Conservation (phyloP, 2,797 vertebrate genomes). For the Gouania willdenowi region DNA sequence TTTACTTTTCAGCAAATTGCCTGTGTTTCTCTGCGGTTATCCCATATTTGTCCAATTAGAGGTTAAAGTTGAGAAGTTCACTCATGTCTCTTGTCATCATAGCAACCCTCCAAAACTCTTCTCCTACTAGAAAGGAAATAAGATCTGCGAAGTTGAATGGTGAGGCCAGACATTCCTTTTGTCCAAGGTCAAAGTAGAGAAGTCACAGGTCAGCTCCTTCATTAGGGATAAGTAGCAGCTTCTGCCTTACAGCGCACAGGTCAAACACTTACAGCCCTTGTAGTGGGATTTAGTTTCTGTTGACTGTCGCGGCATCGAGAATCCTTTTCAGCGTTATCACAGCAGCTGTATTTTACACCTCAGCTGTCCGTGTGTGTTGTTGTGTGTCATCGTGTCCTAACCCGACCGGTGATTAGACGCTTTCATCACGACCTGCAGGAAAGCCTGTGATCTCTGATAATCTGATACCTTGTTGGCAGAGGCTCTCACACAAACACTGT, state of each 20-base stretch:
- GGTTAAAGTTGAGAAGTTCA: neutral
- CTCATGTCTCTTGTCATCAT: neutral
- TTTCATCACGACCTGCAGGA: slow-evolving; percentile 2
- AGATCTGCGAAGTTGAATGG: slow-evolving; percentile 2
- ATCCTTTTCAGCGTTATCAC: slow-evolving; percentile 6
- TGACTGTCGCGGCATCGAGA: slow-evolving; percentile 6
- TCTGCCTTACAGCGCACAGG: slow-evolving; percentile 13
- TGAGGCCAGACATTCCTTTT: slow-evolving; percentile 25
- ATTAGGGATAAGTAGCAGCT: slow-evolving; percentile 19
- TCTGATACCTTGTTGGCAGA: slow-evolving; percentile 28
- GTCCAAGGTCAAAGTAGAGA: slow-evolving; percentile 40
- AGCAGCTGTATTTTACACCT: slow-evolving; percentile 27
- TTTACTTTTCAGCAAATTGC: too few relatives aligned
- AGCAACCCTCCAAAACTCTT: neutral
- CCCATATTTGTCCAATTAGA: too few relatives aligned
- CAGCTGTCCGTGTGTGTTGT: neutral
- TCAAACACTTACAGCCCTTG: slow-evolving; percentile 5
- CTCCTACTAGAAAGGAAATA: neutral
- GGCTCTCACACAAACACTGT: slow-evolving; percentile 19
- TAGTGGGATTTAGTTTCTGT: slow-evolving; percentile 36
- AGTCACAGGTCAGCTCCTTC: slow-evolving; percentile 33
- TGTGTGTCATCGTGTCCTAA: slow-evolving; percentile 20
- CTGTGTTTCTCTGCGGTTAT: too few relatives aligned
- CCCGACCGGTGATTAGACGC: slow-evolving; percentile 33
- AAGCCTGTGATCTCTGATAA: slow-evolving; percentile 33